phyloP scores from a whole-genome alignment of 2,113 vertebrate species.

The Pongo abelii region DNA sequence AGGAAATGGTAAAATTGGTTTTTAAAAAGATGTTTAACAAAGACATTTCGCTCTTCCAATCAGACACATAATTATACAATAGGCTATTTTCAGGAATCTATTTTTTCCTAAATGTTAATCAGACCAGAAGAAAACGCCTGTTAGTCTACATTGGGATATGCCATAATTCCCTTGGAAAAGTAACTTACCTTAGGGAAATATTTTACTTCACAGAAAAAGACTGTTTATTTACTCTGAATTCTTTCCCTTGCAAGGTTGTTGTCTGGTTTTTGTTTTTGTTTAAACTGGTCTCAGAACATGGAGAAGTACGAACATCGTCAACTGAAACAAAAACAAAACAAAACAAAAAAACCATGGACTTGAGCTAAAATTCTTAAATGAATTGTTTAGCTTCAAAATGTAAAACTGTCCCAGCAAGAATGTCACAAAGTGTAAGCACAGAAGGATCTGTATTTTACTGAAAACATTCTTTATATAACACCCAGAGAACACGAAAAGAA shows the following conservation, averaged over 20 bases:
- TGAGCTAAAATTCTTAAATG: conserved; percentile 64
- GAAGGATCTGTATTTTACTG: conserved; percentile 50
- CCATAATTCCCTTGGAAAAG: conserved; percentile 43
- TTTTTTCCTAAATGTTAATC: conserved; percentile 19
- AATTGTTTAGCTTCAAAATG: conserved; percentile 35
- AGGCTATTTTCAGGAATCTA: conserved; percentile 59
- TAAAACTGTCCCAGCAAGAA: background rate
- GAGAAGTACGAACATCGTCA: conserved; percentile 63
- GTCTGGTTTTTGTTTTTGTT: conserved; percentile 31
- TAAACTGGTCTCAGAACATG: conserved; percentile 29
- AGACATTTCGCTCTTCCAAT: conserved; percentile 50
- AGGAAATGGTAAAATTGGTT: conserved; percentile 48
- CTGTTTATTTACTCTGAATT: background rate
- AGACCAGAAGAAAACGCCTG: background rate
- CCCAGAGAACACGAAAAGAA: background rate
- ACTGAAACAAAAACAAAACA: background rate
- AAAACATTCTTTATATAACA: conserved; percentile 21
- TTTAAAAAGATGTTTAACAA: conserved; percentile 39
- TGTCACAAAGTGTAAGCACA: background rate
- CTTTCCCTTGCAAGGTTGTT: background rate
- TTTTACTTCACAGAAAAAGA: background rate
- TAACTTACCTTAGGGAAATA: conserved; percentile 45
- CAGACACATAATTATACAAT: conserved; percentile 40
- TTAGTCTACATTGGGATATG: background rate
- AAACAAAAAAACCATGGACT: conserved; percentile 22